Percentiles rank a stretch among this genome's conserved stretches.
phyloP scores from a whole-genome alignment of 2,113 vertebrate species.

The Synchiropus splendidus region DNA sequence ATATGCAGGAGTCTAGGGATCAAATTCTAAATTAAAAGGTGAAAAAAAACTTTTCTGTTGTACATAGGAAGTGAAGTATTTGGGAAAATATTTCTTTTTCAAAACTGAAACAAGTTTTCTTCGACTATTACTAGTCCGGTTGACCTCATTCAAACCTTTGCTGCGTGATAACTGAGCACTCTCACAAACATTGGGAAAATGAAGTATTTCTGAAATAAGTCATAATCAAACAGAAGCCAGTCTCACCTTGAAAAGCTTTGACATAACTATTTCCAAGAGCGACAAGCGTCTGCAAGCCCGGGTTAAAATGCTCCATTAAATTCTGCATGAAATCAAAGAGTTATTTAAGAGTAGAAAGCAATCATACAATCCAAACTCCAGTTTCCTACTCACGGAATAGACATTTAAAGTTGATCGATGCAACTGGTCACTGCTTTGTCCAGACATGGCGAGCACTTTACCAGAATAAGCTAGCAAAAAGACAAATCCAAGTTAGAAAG shows the following conservation, averaged over 20 bases:
- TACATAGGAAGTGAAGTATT: too few relatives aligned
- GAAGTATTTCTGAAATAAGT: too few relatives aligned
- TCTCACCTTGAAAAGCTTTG: conserved; percentile 82
- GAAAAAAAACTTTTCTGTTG: too few relatives aligned
- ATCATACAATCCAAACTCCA: too few relatives aligned
- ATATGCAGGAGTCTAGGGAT: too few relatives aligned
- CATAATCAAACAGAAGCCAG: neutral
- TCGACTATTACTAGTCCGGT: too few relatives aligned
- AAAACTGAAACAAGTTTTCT: too few relatives aligned
- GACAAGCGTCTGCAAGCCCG: conserved; percentile 83
- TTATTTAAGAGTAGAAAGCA: neutral
- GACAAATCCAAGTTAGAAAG: conserved; percentile 9
- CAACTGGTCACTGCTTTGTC: conserved; percentile 62
- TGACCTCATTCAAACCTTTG: too few relatives aligned
- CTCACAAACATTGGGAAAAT: too few relatives aligned
- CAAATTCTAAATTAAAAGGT: too few relatives aligned
- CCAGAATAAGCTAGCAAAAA: conserved; percentile 3
- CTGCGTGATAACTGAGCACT: too few relatives aligned
- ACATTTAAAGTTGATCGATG: conserved; percentile 64
- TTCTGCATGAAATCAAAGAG: conserved; percentile 57
- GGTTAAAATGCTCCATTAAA: conserved; percentile 90
- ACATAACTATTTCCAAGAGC: conserved; percentile 87
- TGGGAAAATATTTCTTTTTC: too few relatives aligned
- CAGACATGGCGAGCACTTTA: conserved; percentile 49
- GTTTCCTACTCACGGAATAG: conserved; percentile 55